Base-by-base conservation (phyloP, 2,888 invertebrate species). In the Actias luna region DNA sequence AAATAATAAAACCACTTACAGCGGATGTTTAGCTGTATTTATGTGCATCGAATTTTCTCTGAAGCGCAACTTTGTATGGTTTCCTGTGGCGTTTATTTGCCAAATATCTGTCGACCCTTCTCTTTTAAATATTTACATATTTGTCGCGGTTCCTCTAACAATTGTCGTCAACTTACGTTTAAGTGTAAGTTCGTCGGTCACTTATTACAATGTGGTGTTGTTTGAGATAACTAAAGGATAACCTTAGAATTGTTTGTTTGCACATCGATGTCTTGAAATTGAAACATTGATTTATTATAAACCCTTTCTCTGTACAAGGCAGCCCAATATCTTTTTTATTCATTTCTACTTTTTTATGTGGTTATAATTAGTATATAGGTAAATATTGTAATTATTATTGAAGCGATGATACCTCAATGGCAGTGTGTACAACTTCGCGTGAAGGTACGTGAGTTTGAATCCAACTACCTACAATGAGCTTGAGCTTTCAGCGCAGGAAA, bases 61-160 rank as follows among this genome's bases (percentile, higher is more conserved):
- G 69, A 72, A 77, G 64, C 70, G 76, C 78, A 75, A 81, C 80
- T 73, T 71, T 79, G 80, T 80, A 63, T 60, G 36, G 64, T 69
- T 75, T 78, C 80, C 80, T 75, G 76, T 64, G 27, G 42, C 58
- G 61, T 62, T 57, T 57, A 58, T 62, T 60, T 52, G 50, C 35
- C 63, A 62, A 63, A 60, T 67, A 68, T 64, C 62, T 16, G 39
- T 62, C 59, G 62, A 67, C 59, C 69, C 61, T 42, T 42, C 55
- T 29, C 29, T 29, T 29, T 14, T 29, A 55, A 7, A 55, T 29
- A n/a, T 55, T 55, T 29, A 29, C 55, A 55, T 55, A 55, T 55
- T 55, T n/a, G 29, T 55, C 14, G 29, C 55, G 29, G 55, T 27
- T 55, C 55, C 29, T 55, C n/a, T n/a, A 55, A 55, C 16, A n/a